A percentile compares a stretch with the other conserved stretches of the same genome.
These are phyloP conservation scores for Empidonax alnorum DNA, from an alignment of 2,113 vertebrate genomes.

Conservation along the genomic window DNA sequence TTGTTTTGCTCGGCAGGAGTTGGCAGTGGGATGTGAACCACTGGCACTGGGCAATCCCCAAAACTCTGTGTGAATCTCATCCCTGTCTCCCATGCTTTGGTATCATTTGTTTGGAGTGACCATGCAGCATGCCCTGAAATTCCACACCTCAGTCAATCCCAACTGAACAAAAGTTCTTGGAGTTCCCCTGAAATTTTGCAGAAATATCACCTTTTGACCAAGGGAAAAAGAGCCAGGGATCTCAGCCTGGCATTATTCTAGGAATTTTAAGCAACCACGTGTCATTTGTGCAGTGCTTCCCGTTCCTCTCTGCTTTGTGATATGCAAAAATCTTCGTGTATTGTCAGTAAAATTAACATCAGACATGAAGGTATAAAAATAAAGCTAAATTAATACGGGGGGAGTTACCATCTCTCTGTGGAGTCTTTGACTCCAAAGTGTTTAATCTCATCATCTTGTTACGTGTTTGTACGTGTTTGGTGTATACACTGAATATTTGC, in stretches of 20 bases:
- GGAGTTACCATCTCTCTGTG: not conserved
- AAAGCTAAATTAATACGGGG: not conserved
- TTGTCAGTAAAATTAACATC: not conserved
- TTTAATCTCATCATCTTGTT: not conserved
- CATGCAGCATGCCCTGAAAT: not conserved
- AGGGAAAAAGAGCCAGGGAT: not conserved
- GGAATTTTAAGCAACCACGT: not conserved
- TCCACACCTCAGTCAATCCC: accelerated
- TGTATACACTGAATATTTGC: not conserved
- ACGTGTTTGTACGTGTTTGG: not conserved
- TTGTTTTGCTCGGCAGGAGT: not conserved
- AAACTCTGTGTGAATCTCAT: not conserved
- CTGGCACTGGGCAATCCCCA: not conserved
- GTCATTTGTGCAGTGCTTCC: not conserved
- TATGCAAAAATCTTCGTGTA: not conserved
- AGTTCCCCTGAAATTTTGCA: not conserved
- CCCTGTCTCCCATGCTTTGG: accelerated
- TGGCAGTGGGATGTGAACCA: not conserved
- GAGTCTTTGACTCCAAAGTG: not conserved
- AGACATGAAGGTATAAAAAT: not conserved
- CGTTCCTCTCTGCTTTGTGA: not conserved
- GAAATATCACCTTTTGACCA: not conserved
- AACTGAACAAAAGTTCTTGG: not conserved
- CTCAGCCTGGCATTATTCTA: not conserved
- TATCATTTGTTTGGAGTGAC: not conserved